Evolutionary conservation across 2,888 invertebrate species (phyloP), one percentile per base, ranked within the genome.

Genomic region (Mesorhabditis spiculigera): DNA sequence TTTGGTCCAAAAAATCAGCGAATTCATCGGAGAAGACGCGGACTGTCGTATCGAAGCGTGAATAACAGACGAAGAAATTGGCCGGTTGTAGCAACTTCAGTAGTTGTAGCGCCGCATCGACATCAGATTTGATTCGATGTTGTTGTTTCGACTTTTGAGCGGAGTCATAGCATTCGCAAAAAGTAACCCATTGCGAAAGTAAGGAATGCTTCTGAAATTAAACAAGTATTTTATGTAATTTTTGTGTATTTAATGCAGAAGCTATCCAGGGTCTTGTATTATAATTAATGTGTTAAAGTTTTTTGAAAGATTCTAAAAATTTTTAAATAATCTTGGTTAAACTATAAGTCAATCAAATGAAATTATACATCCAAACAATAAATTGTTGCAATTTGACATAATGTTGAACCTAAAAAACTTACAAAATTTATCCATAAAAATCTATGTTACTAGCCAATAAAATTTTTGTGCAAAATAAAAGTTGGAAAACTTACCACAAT

Each of bases 401-500:
- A 50, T 50, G 10, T 50, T n/a, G n/a, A 50, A 50, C 1, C 58
- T 50, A 50, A 50, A 50, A 13, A 50, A 50, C 8, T 13, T 50
- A 2, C n/a, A 13, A 50, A 50, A 50, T 13, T 50, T 13, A 50
- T 50, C n/a, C n/a, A 13, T 13, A 50, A 50, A 13, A 50, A 13
- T 50, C 58, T 50, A 50, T 13, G n/a, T 13, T 50, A 50, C n/a
- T 50, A 50, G 58, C n/a, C 44, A 43, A 65, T 65, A 43, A 65
- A 43, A 8, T 10, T 10, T 43, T 43, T 43, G 8, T 43, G 13
- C 13, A 41, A 41, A 66, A 16, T 63, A 66, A 69, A 72, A 66
- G 66, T 62, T 58, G 45, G n/a, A 50, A 50, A 50, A 71, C 68
- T 66, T 71, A 71, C 71, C 42, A 69, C 71, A n/a, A 68, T 44